Conservation (phyloP, 2,888 invertebrate genomes). For the Heteromyza rotundicornis region DNA sequence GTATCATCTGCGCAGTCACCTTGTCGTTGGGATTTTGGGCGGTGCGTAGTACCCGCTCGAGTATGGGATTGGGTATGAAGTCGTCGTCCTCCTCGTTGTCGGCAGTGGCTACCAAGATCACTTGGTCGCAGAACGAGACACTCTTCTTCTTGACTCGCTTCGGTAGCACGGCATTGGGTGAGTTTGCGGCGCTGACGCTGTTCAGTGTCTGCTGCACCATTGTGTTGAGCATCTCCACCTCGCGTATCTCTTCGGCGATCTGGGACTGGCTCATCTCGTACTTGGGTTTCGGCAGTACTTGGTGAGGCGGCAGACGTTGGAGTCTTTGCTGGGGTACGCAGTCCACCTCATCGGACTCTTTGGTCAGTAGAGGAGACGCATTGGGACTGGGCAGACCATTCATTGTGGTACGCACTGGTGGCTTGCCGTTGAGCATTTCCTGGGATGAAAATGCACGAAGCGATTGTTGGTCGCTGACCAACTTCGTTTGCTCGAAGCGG, state of each 20-base stretch:
- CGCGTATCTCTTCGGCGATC: conserved; percentile 67
- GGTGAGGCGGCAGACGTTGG: conserved; percentile 42
- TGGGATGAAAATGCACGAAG: conserved; percentile 59
- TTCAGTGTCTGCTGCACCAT: conserved; percentile 65
- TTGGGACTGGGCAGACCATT: conserved; percentile 59
- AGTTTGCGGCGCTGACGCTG: conserved; percentile 50
- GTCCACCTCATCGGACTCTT: conserved; percentile 54
- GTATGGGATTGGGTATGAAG: conserved; percentile 88
- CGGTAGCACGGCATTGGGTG: conserved; percentile 54
- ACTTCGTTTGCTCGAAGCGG: conserved; percentile 71
- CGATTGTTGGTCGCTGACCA: conserved; percentile 20
- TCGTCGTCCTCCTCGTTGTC: conserved; percentile 91
- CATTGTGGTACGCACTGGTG: conserved; percentile 63
- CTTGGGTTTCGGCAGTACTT: conserved; percentile 53
- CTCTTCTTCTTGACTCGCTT: conserved; percentile 85
- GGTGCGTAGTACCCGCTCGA: conserved; percentile 83
- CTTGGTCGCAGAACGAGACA: conserved; percentile 94
- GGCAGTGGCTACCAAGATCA: conserved; percentile 89
- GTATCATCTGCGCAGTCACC: conserved; percentile 66
- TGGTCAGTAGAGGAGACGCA: conserved; percentile 22
- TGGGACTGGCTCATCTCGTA: conserved; percentile 64
- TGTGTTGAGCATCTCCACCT: conserved; percentile 67
- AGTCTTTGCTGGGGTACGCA: conserved; percentile 42
- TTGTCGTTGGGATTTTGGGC: conserved; percentile 71
- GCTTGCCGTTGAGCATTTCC: conserved; percentile 48